Percentiles rank a stretch among this genome's conserved stretches.
These are phyloP conservation scores for Cettia cetti DNA, from an alignment of 2,113 vertebrate species.

Conservation along the genomic window DNA sequence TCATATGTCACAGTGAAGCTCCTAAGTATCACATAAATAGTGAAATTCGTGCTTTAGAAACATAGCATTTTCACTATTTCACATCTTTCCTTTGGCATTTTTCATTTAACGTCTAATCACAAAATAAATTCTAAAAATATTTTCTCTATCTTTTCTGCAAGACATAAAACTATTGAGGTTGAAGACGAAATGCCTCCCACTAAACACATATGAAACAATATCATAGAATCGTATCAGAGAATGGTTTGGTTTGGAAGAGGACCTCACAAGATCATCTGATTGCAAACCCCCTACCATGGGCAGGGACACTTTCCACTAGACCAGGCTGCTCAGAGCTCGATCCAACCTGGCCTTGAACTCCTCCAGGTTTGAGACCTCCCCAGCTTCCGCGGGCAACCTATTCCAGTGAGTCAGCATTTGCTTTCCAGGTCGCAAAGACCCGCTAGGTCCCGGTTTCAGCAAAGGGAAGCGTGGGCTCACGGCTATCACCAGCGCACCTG, in stretches of 20 bases:
- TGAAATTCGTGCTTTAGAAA: not conserved
- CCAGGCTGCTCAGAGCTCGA: not conserved
- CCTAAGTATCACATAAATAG: not conserved
- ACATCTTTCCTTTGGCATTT: too few species aligned
- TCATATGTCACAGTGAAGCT: not conserved
- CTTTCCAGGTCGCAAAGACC: accelerated
- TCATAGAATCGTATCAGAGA: not conserved
- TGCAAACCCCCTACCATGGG: not conserved
- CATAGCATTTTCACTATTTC: not conserved
- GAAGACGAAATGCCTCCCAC: not conserved
- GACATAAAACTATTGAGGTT: accelerated
- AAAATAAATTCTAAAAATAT: not conserved
- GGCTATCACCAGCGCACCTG: accelerated
- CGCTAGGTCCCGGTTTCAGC: accelerated
- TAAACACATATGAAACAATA: accelerated
- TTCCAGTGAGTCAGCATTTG: not conserved
- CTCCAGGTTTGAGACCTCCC: not conserved
- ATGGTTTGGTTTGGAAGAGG: not conserved
- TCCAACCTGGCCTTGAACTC: not conserved
- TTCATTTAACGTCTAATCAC: not conserved
- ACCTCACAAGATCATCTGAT: not conserved
- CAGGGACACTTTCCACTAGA: not conserved
- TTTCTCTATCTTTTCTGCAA: too few species aligned
- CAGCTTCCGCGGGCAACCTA: accelerated
- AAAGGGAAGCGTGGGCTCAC: accelerated